Percentiles rank a stretch among this genome's conserved stretches.
phyloP scores from a whole-genome alignment of 2,888 invertebrate genomes.

The Tribolium freemani region DNA sequence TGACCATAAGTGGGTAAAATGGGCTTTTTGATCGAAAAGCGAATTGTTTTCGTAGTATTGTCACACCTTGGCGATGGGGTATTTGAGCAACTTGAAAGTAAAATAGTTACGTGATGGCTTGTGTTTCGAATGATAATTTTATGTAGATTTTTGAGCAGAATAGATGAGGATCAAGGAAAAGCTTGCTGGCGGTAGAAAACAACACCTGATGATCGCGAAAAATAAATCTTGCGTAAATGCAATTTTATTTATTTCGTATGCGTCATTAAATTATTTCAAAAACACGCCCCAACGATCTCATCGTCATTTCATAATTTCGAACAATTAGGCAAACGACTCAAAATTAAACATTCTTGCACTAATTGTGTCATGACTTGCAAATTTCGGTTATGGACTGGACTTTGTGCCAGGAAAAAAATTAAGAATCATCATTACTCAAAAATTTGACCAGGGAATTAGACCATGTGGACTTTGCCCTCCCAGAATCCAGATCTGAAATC shows the following conservation, averaged over 20 bases:
- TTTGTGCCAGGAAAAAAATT: background rate
- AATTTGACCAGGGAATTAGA: background rate
- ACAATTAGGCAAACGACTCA: no score
- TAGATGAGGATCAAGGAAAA: background rate
- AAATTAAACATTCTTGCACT: no score
- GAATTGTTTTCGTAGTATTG: background rate
- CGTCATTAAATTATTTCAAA: no score
- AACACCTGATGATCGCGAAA: no score
- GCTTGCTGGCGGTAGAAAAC: background rate
- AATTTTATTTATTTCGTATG: no score
- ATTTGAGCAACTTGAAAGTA: constrained; percentile 29
- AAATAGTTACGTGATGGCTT: constrained; percentile 17
- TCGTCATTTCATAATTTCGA: no score
- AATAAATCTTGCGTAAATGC: no score
- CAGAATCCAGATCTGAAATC: background rate
- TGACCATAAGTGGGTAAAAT: background rate
- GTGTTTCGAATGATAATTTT: background rate
- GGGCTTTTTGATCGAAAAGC: background rate
- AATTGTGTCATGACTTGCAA: no score
- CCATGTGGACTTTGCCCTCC: background rate
- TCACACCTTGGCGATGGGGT: constrained; percentile 8
- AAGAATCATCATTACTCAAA: background rate
- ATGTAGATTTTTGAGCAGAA: background rate
- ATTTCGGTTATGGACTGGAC: background rate
- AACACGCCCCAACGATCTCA: no score